These are phyloP conservation scores for Labeo calbasu DNA, from an alignment of 2,797 vertebrate species.

Conservation along the genomic window DNA sequence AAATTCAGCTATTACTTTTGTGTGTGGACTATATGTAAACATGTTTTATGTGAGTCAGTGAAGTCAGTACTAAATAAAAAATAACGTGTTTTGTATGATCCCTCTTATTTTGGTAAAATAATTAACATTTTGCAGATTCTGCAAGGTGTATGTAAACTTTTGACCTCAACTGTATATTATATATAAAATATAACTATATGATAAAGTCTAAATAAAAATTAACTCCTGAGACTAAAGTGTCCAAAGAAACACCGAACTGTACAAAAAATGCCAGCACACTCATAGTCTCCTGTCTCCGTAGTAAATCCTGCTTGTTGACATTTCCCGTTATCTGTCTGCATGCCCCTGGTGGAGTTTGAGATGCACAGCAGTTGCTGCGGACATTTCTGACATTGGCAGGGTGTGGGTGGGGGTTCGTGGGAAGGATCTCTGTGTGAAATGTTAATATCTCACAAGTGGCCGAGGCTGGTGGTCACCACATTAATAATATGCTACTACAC, in stretches of 20 bases:
- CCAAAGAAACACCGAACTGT: neutral
- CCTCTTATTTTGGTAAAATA: no score
- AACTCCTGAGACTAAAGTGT: neutral
- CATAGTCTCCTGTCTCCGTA: conserved; percentile 4
- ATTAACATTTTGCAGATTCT: no score
- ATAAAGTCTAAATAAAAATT: neutral
- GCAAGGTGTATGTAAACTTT: no score
- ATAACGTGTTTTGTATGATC: no score
- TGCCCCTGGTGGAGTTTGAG: conserved; percentile 62
- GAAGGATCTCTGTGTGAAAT: conserved; percentile 74
- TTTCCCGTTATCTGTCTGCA: conserved; percentile 34
- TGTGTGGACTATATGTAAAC: no score
- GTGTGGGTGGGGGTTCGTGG: conserved; percentile 66
- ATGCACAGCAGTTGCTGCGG: conserved; percentile 72
- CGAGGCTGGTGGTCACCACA: conserved; percentile 69
- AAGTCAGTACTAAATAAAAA: no score
- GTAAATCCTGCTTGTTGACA: conserved; percentile 61
- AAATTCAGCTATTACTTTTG: no score
- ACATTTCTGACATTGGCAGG: conserved; percentile 48
- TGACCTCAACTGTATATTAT: neutral
- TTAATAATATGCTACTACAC: conserved; percentile 78
- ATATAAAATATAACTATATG: neutral
- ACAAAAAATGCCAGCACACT: conserved; percentile 3
- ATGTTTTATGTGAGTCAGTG: no score
- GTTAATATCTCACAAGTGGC: conserved; percentile 81